phyloP scores from a whole-genome alignment of 2,888 invertebrate species.

The Dastarcus helophoroides region DNA sequence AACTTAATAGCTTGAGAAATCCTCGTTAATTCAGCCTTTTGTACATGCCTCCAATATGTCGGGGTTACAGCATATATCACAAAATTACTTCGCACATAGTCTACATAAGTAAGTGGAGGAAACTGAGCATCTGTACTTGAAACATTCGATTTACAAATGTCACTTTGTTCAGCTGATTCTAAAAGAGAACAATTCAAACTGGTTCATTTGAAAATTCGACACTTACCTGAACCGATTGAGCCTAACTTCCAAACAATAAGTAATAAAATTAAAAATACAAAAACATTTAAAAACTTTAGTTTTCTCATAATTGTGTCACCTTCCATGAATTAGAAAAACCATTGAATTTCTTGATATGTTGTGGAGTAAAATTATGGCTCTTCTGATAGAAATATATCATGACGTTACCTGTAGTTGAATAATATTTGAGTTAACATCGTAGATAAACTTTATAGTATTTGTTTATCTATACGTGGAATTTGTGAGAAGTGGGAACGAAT shows the following conservation, averaged over 20 bases:
- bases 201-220: background rate
- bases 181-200: background rate
- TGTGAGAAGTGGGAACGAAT: too few species aligned
- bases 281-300: background rate
- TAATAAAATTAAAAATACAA: slow-evolving; percentile 4
- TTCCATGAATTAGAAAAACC: too few species aligned
- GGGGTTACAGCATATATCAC: slow-evolving; percentile 87
- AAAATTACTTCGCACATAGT: slow-evolving; percentile 34
- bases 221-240: slow-evolving; percentile 20
- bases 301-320: slow-evolving; percentile 1
- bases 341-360: too few species aligned
- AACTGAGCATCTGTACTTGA: too few species aligned
- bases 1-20: slow-evolving; percentile 77
- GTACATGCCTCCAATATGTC: slow-evolving; percentile 76
- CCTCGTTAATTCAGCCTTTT: slow-evolving; percentile 89
- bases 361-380: too few species aligned
- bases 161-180: slow-evolving; percentile 16
- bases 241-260: slow-evolving; percentile 19
- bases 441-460: too few species aligned
- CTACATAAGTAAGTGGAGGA: too few species aligned
- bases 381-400: too few species aligned
- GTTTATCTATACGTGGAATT: too few species aligned
- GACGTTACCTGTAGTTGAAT: too few species aligned
- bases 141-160: too few species aligned
- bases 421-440: too few species aligned